A percentile compares a stretch with the other conserved stretches of the same genome.
phyloP scores from a whole-genome alignment of 2,888 invertebrate genomes.

The Chaetoderma sp. region DNA sequence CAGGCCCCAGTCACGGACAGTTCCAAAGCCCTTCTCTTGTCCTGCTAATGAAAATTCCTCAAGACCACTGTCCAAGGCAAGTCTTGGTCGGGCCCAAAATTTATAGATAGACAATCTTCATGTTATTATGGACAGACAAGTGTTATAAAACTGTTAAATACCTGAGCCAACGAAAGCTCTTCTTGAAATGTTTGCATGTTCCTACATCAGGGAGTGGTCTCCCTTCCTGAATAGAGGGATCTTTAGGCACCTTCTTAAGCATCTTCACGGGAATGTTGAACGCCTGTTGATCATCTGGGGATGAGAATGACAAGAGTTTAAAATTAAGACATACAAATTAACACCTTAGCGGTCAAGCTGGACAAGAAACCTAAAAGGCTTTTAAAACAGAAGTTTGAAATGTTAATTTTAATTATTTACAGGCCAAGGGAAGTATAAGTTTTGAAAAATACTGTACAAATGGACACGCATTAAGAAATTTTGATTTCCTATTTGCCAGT shows the following conservation, averaged over 20 bases:
- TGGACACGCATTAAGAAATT: no score
- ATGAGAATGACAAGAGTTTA: background rate
- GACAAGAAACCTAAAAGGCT: background rate
- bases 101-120: no score
- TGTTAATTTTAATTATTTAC: background rate
- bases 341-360: background rate
- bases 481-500: no score
- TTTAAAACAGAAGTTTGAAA: background rate
- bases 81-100: no score
- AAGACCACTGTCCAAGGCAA: no score
- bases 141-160: no score
- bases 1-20: no score
- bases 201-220: conserved; percentile 69
- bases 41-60: no score
- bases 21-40: no score
- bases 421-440: background rate
- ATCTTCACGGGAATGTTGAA: conserved; percentile 40
- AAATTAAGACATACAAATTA: background rate
- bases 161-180: conserved; percentile 71
- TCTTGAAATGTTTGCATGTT: conserved; percentile 71
- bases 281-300: no score
- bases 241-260: conserved; percentile 48
- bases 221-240: conserved; percentile 69
- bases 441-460: background rate
- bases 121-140: no score